phyloP scores from a whole-genome alignment of 1,140 invertebrate species.

The Drosophila ficusphila region DNA sequence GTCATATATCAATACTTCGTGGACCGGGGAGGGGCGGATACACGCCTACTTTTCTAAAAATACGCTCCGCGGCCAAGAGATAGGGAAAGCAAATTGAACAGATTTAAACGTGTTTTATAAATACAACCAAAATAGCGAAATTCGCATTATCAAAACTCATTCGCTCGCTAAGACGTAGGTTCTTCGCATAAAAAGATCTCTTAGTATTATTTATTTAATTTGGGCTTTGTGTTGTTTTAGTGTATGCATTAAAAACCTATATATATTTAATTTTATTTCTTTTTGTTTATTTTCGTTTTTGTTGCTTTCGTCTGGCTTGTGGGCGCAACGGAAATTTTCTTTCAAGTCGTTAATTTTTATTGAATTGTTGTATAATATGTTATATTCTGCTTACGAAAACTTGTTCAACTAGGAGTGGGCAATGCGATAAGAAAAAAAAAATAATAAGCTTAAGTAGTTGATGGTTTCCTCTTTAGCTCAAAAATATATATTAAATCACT shows the following conservation, averaged over 20 bases:
- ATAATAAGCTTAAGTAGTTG: not conserved
- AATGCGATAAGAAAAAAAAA: not conserved
- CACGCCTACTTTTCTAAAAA: slow-evolving; percentile 69
- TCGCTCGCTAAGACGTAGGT: slow-evolving; percentile 13
- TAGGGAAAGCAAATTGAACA: slow-evolving; percentile 29
- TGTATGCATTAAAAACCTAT: slow-evolving; percentile 27
- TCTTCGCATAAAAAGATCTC: slow-evolving; percentile 18
- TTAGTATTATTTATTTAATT: slow-evolving; percentile 45
- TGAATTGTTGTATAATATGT: slow-evolving; percentile 66
- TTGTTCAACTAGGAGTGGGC: slow-evolving; percentile 23
- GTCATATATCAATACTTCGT: slow-evolving; percentile 52
- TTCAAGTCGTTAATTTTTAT: slow-evolving; percentile 72
- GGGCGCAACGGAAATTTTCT: slow-evolving; percentile 66
- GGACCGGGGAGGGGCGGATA: slow-evolving; percentile 10
- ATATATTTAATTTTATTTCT: slow-evolving; percentile 41
- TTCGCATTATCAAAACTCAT: slow-evolving; percentile 24
- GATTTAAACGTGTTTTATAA: slow-evolving; percentile 68
- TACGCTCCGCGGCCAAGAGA: slow-evolving; percentile 30
- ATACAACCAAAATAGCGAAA: slow-evolving; percentile 50
- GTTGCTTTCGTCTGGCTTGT: slow-evolving; percentile 38
- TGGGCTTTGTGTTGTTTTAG: slow-evolving; percentile 15
- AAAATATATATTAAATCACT: not conserved
- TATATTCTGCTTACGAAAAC: slow-evolving; percentile 49
- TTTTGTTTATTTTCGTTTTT: slow-evolving; percentile 57
- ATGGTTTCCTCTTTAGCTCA: not conserved